These are phyloP conservation scores for Dasypus novemcinctus DNA, from an alignment of 2,113 vertebrate genomes.

Conservation along the genomic window DNA sequence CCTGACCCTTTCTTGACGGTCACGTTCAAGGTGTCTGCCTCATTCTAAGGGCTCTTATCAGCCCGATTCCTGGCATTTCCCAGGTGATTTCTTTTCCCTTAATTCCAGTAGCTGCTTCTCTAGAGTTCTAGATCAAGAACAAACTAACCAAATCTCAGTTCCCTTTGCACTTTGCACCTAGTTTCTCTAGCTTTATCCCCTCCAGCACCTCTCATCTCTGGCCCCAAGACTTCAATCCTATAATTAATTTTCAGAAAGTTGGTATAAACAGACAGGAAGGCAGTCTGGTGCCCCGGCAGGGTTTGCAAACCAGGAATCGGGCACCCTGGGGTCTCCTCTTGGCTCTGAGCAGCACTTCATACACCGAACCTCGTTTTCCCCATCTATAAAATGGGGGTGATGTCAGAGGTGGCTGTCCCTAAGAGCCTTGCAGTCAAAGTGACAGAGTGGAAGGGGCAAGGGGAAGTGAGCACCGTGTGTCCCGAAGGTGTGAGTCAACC, in stretches of 20 bases:
- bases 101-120: background rate
- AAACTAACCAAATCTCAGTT: background rate
- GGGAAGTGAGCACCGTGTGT: background rate
- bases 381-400: background rate
- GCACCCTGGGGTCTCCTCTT: background rate
- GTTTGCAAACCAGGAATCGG: background rate
- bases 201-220: background rate
- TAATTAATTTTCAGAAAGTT: background rate
- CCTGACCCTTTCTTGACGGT: background rate
- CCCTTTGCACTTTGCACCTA: background rate
- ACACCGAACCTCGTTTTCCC: background rate
- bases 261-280: background rate
- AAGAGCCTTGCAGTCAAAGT: background rate
- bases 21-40: background rate
- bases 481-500: background rate
- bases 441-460: slow-evolving; percentile 1
- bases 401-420: background rate
- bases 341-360: background rate
- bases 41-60: background rate
- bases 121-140: background rate
- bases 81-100: background rate
- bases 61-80: background rate
- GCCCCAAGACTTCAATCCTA: background rate
- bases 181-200: background rate
- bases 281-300: background rate